Evolutionary conservation across 2,888 invertebrate genomes (phyloP), one percentile per base, ranked within the genome.

Genomic region (Nineta flava): DNA sequence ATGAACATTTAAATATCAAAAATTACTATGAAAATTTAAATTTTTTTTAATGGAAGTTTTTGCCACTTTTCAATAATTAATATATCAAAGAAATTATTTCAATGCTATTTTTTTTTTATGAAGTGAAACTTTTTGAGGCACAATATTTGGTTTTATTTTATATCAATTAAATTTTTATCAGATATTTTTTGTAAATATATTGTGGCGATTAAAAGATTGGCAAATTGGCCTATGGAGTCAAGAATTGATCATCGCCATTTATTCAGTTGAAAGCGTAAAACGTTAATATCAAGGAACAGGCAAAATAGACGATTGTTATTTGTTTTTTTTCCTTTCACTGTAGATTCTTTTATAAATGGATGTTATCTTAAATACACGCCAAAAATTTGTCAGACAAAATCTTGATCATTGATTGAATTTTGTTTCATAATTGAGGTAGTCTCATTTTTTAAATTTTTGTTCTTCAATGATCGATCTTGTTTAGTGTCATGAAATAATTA

Each of bases 1-100:
- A 38, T 38, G 38, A 38, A 38, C 38, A 38, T 38, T 38, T 38
- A 13, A 38, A n/a, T 43, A 7, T 43, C 43, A 43, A 43, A 43
- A 43, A 43, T 40, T 40, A 40, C 16, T 15, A 16, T 9, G 15
- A 16, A 40, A 38, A 13, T 38, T 38, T 38, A 13, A n/a, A 38
- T 5, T 38, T 38, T 38, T 38, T 15, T 13, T 13, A 13, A 38
- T 38, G 38, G n/a, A 38, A 38, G 38, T 38, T 38, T 38, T 38
- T 38, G 15, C 38, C 15, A 38, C 15, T 38, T 38, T 38, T 15
- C 15, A 13, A 13, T 38, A 38, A 38, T 13, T 13, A 38, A 38
- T 38, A 38, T 38, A 38, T 38, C 15, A 38, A 38, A 13, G 38
- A 38, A 38, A 38, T 38, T 13, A 38, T 26, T 26, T 26, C 26